These are phyloP conservation scores for Ailuropoda melanoleuca DNA, from an alignment of 2,113 vertebrate genomes.

Conservation along the genomic window DNA sequence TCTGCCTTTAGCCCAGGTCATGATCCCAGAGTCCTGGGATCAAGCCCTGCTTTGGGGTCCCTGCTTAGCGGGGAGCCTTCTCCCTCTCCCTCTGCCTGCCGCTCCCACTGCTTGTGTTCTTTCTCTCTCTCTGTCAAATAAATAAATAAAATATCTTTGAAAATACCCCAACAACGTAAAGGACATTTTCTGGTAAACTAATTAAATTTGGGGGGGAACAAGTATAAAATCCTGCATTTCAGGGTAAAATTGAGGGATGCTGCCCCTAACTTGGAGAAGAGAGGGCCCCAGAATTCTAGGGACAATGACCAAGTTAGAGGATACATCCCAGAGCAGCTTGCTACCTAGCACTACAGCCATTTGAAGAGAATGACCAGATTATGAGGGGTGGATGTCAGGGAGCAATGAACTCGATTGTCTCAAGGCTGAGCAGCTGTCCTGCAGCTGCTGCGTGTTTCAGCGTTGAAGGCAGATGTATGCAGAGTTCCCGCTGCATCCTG, in stretches of 20 bases:
- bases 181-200: not conserved
- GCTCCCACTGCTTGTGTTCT: too few species aligned
- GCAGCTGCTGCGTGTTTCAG: conserved; percentile 57
- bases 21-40: too few species aligned
- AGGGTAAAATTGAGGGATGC: not conserved
- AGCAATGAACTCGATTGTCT: not conserved
- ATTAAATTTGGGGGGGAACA: not conserved
- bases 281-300: not conserved
- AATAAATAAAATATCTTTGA: too few species aligned
- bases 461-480: not conserved
- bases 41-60: too few species aligned
- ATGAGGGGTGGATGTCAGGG: not conserved
- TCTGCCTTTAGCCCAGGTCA: too few species aligned
- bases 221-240: conserved; percentile 16
- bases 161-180: not conserved
- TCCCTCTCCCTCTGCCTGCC: too few species aligned
- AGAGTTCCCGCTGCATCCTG: conserved; percentile 14
- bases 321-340: not conserved
- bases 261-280: not conserved
- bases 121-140: too few species aligned
- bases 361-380: not conserved
- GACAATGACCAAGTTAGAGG: not conserved
- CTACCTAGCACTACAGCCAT: not conserved
- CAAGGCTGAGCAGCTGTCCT: conserved; percentile 48
- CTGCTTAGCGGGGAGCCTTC: too few species aligned